phyloP scores from a whole-genome alignment of 1,140 invertebrate species.

The Camponotus floridanus region DNA sequence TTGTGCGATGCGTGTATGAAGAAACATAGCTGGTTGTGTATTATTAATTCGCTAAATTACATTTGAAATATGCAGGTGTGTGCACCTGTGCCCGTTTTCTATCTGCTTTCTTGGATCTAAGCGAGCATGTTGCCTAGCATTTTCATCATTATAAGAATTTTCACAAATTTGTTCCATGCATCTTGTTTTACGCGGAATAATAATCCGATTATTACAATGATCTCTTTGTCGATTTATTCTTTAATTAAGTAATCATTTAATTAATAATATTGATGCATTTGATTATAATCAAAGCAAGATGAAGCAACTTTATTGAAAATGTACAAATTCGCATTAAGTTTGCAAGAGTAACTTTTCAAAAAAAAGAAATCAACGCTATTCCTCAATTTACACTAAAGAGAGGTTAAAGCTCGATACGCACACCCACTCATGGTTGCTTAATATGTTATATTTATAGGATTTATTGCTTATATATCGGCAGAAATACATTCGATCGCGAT shows the following conservation, averaged over 20 bases:
- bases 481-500: slow-evolving; percentile 45
- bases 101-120: background rate
- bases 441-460: slow-evolving; percentile 24
- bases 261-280: background rate
- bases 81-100: background rate
- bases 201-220: background rate
- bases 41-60: slow-evolving; percentile 34
- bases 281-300: background rate
- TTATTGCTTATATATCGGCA: slow-evolving; percentile 12
- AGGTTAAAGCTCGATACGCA: slow-evolving; percentile 30
- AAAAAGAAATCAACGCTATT: background rate
- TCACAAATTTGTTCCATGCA: background rate
- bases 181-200: background rate
- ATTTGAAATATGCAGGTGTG: slow-evolving; percentile 14
- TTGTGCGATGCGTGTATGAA: background rate
- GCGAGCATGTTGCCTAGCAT: background rate
- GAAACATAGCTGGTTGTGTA: slow-evolving; percentile 29
- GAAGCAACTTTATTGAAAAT: background rate
- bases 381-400: slow-evolving; percentile 12
- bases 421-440: slow-evolving; percentile 12
- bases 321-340: background rate
- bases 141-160: background rate
- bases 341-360: background rate
- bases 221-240: background rate
- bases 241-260: background rate